These are phyloP conservation scores for Bagarius yarrelli DNA, from an alignment of 2,113 vertebrate species.

Conservation along the genomic window DNA sequence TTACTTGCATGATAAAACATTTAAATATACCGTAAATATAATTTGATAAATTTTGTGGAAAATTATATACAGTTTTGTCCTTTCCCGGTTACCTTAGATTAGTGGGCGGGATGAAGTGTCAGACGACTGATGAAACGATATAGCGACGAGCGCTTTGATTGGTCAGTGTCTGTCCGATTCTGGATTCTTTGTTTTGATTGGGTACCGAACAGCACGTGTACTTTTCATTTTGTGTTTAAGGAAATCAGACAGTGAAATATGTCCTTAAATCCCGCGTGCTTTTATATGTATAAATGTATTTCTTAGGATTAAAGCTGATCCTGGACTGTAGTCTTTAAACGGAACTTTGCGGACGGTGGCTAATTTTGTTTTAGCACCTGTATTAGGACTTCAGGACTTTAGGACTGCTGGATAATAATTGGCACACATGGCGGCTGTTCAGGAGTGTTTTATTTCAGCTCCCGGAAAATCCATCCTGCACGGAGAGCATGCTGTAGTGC, in stretches of 20 bases:
- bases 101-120: slow-evolving; percentile 43
- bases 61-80: too few species aligned
- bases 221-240: background rate
- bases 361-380: background rate
- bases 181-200: slow-evolving; percentile 55
- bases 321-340: background rate
- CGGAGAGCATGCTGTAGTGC: slow-evolving; percentile 93
- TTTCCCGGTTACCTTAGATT: background rate
- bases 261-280: background rate
- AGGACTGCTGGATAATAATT: background rate
- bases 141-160: slow-evolving; percentile 54
- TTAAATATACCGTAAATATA: too few species aligned
- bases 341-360: background rate
- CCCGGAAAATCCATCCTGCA: slow-evolving; percentile 93
- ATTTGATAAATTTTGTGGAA: too few species aligned
- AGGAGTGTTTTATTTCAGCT: slow-evolving; percentile 72
- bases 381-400: background rate
- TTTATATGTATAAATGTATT: background rate
- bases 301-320: background rate
- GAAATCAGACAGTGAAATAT: background rate
- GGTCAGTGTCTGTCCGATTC: slow-evolving; percentile 43
- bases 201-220: background rate
- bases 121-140: slow-evolving; percentile 61
- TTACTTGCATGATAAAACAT: too few species aligned
- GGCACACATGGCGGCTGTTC: background rate